Percentiles rank a stretch among this genome's conserved stretches.
Conservation (phyloP, 2,888 invertebrate species). For the Melangyna quadrimaculata region DNA sequence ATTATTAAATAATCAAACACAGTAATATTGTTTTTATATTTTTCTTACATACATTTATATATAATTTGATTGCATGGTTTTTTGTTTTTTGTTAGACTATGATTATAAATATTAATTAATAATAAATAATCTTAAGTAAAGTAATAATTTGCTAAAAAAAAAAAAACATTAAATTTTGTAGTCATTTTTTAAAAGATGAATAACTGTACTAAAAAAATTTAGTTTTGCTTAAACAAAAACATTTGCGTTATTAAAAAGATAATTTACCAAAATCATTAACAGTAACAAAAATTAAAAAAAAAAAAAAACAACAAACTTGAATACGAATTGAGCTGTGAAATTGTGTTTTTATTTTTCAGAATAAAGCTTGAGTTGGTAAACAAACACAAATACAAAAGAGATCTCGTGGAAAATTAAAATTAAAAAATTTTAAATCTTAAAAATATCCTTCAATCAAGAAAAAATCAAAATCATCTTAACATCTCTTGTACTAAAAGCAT, state of each 20-base stretch:
- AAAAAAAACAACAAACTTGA: neutral
- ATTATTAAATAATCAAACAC: no score
- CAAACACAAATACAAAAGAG: slow-evolving; percentile 8
- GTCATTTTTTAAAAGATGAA: neutral
- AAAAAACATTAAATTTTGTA: no score
- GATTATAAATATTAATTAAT: neutral
- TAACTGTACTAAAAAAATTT: neutral
- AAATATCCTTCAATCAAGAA: slow-evolving; percentile 2
- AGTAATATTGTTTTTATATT: neutral
- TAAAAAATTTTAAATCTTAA: neutral
- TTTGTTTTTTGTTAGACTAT: neutral
- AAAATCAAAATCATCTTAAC: neutral
- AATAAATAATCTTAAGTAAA: neutral
- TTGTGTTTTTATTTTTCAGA: slow-evolving; percentile 43
- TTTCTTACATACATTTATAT: neutral
- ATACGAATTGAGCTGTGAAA: slow-evolving; percentile 5
- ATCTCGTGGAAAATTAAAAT: neutral
- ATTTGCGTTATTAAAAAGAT: neutral
- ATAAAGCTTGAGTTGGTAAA: slow-evolving; percentile 1
- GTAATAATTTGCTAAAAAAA: neutral
- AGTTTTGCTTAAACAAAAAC: neutral
- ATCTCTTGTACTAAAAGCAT: neutral
- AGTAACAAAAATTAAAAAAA: neutral
- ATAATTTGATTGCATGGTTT: neutral
- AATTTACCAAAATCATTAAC: neutral